Conservation (phyloP, 2,888 invertebrate species). For the Altica lythri region DNA sequence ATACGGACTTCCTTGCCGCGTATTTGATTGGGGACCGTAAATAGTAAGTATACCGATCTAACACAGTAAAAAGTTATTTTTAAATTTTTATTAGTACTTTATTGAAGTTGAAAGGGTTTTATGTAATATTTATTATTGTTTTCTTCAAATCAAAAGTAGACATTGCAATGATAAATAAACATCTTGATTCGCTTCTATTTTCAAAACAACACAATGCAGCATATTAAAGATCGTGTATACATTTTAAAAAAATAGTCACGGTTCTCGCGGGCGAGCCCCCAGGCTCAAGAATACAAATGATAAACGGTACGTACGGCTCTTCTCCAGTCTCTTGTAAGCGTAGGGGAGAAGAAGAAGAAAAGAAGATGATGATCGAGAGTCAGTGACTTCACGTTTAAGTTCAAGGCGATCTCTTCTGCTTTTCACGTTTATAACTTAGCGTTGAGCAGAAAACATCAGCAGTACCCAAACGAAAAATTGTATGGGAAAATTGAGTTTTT, state of each 20-base stretch:
- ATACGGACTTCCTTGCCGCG: not conserved
- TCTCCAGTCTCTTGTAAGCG: conserved; percentile 1
- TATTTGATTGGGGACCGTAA: no score
- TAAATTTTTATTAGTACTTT: no score
- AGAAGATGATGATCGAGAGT: conserved; percentile 41
- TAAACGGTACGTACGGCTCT: conserved; percentile 4
- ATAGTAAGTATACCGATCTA: no score
- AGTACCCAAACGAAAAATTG: conserved; percentile 30
- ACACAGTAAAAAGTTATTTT: no score
- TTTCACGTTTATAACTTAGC: conserved; percentile 9
- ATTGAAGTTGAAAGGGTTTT: no score
- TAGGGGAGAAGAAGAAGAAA: conserved; percentile 1
- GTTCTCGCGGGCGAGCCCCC: conserved; percentile 6
- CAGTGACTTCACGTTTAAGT: conserved; percentile 43
- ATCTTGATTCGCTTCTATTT: no score
- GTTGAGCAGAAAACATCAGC: conserved; percentile 29
- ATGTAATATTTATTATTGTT: no score
- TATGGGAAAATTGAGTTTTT: conserved; percentile 6
- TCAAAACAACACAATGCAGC: no score
- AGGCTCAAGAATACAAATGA: conserved; percentile 3
- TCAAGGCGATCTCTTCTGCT: conserved; percentile 40
- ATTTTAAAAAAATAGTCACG: no score
- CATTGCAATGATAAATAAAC: no score
- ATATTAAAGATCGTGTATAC: no score
- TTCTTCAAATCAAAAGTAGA: no score